Evolutionary conservation across 2,797 vertebrate species (phyloP), one percentile per base, ranked within the genome.

Genomic region (Saxicola maurus): DNA sequence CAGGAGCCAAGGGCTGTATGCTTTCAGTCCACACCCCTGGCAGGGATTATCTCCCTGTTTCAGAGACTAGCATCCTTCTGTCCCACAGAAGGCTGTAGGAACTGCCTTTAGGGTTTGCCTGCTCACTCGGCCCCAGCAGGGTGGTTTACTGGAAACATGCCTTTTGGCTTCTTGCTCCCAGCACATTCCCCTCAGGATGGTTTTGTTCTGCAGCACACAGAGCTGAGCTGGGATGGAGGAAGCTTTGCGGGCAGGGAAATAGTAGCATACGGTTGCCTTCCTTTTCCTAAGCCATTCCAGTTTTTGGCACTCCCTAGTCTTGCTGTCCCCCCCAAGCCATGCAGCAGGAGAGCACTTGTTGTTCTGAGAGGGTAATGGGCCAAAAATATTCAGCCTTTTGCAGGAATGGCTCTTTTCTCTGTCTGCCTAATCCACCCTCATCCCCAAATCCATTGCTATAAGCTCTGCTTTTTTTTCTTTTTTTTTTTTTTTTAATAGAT

Each of bases 271-370:
- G 3, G 35, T 38, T 8, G 1, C 57, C 40, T 67, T 82, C 71
- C 59, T 56, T 61, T 52, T 51, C 48, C 56, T 57, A 55, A 52
- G 55, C 31, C 5, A 7, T 52, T 42, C 33, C 61, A 9, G 56
- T 27, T 66, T 49, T 31, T 49, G 28, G 31, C 37, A 37, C 2
- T 60, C 23, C n/a, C 30, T n/a, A 65, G n/a, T 30, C 68, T 31
- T 46, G 43, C 64, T 85, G 35, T 45, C 9, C 30, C 46, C 38
- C 9, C 6, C 6, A 23, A 81, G 35, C 57, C 33, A 33, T 0
- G 1, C n/a, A 66, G 55, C 31, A 37, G 45, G 37, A 74, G 31
- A 68, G 35, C 2, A 0, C 11, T 1, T 17, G 30, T 2, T 1
- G 46, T 81, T 72, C 51, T 13, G 27, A 40, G 55, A 68, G 57